phyloP scores from a whole-genome alignment of 1,140 invertebrate species.

The Pentalonia nigronervosa region DNA sequence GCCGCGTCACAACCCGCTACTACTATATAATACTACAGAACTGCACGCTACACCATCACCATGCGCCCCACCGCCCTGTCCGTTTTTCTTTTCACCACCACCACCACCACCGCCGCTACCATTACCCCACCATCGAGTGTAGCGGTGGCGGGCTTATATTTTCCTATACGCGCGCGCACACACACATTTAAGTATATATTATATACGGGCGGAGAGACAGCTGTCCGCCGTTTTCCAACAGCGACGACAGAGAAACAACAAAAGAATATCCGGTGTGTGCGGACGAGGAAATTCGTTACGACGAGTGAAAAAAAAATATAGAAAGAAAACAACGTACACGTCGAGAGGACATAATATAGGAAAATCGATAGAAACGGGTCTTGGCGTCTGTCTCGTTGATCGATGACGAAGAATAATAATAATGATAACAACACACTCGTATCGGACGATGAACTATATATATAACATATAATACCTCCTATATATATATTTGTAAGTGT shows the following conservation, averaged over 20 bases:
- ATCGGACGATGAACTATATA: not conserved
- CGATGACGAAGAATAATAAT: conserved; percentile 42
- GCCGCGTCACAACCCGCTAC: not conserved
- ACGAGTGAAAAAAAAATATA: conserved; percentile 19
- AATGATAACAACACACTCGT: not conserved
- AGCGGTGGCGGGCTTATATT: not conserved
- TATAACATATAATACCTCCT: not conserved
- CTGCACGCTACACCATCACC: not conserved
- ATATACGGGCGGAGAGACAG: conserved; percentile 5
- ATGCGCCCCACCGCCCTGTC: no score
- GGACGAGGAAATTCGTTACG: conserved; percentile 11
- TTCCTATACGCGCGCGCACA: not conserved
- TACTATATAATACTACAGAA: not conserved
- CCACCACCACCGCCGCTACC: not conserved
- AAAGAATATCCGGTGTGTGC: conserved; percentile 1
- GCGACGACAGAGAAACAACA: not conserved
- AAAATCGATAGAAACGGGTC: conserved; percentile 18
- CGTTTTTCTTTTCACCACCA: conserved; percentile 18
- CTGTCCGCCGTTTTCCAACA: conserved; percentile 38
- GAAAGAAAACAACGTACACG: not conserved
- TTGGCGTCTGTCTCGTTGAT: not conserved
- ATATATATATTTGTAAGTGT: not conserved
- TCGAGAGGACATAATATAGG: not conserved
- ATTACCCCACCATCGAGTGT: no score
- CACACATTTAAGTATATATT: not conserved